Conservation (phyloP, 2,888 invertebrate species). For the Chaetogeoica ovagalla region DNA sequence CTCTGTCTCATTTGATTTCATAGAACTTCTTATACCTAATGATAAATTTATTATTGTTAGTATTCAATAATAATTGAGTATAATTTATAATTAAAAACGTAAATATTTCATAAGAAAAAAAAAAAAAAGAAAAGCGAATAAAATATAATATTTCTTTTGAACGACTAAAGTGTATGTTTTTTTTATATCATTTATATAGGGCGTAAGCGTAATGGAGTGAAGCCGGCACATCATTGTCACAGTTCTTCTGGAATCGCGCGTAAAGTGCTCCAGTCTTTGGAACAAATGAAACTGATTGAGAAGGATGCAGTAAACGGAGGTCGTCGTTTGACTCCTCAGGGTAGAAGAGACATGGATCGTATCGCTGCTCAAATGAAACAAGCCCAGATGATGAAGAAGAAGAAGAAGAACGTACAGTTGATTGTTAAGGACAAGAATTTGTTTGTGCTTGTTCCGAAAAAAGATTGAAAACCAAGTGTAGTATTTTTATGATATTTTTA, state of each 20-base stretch:
- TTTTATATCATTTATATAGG: conserved; percentile 62
- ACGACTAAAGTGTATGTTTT: no score
- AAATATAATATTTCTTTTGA: no score
- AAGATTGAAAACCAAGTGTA: conserved; percentile 12
- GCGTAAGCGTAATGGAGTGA: conserved; percentile 92
- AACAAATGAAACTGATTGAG: conserved; percentile 89
- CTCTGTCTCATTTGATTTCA: no score
- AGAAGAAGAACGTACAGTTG: conserved; percentile 55
- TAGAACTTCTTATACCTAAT: no score
- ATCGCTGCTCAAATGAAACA: conserved; percentile 88
- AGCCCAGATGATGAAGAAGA: conserved; percentile 56
- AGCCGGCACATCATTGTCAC: conserved; percentile 92
- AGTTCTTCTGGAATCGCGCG: conserved; percentile 88
- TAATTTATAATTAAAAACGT: no score
- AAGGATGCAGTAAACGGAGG: conserved; percentile 83
- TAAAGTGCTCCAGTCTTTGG: conserved; percentile 90
- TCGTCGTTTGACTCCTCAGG: conserved; percentile 83
- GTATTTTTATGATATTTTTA: conserved; percentile 13
- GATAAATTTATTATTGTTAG: no score
- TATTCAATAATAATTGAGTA: no score
- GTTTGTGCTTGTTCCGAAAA: conserved; percentile 53
- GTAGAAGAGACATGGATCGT: conserved; percentile 94
- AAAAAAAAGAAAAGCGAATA: no score
- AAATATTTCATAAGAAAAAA: no score
- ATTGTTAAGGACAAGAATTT: conserved; percentile 55